A percentile compares a stretch with the other conserved stretches of the same genome.
These are phyloP conservation scores for Indicator maculatus DNA, from an alignment of 2,113 vertebrate species.

Conservation along the genomic window DNA sequence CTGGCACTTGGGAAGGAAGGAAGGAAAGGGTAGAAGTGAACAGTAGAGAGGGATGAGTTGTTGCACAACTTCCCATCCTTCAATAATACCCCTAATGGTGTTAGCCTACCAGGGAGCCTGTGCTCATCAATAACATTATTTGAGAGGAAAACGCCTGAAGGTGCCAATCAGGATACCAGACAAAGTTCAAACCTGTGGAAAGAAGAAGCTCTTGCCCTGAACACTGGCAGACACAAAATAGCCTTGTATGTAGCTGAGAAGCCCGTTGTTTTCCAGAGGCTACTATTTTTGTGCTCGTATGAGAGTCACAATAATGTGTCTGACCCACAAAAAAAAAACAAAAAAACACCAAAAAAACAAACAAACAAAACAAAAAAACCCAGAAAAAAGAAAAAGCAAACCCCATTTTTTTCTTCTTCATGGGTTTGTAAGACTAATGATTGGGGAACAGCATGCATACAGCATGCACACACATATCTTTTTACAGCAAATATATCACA, in stretches of 20 bases:
- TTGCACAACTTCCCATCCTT: background rate
- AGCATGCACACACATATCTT: accelerated
- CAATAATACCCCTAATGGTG: background rate
- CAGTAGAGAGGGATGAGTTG: background rate
- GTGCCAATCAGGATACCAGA: background rate
- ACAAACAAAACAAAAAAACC: background rate
- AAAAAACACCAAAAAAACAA: background rate
- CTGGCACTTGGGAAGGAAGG: background rate
- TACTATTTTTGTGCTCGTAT: background rate
- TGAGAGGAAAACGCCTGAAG: background rate
- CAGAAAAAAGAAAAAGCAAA: background rate
- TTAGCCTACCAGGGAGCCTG: background rate
- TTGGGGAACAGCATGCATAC: background rate
- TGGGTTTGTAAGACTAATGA: background rate
- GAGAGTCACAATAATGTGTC: background rate
- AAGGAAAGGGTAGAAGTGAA: background rate
- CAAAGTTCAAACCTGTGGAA: background rate
- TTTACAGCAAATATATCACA: background rate
- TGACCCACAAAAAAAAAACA: background rate
- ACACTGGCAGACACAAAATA: background rate
- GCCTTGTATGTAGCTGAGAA: background rate
- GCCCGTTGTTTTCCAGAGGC: background rate
- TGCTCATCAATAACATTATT: background rate
- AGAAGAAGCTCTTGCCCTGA: background rate
- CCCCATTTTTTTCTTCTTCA: background rate